Percentiles rank a stretch among this genome's conserved stretches.
phyloP scores from a whole-genome alignment of 2,888 invertebrate genomes.

The Malacosoma neustria region DNA sequence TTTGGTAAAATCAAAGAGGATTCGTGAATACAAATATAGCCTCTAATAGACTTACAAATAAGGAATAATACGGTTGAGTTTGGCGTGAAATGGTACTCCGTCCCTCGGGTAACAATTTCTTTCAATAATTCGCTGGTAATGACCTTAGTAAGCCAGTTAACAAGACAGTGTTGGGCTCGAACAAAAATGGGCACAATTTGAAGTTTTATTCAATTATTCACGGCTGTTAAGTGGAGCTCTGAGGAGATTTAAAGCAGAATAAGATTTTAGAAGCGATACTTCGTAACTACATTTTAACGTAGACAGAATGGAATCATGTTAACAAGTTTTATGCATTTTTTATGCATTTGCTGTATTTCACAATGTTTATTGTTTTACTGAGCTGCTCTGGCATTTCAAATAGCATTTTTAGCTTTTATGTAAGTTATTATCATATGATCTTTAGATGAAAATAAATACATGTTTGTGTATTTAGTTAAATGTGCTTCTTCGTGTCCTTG shows the following conservation, averaged over 20 bases:
- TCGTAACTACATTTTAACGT: too few species aligned
- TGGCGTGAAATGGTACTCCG: conserved; percentile 9
- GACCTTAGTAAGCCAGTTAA: conserved; percentile 51
- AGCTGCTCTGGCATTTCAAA: too few species aligned
- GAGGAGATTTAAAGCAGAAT: neutral
- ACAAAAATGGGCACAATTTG: conserved; percentile 36
- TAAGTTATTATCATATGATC: too few species aligned
- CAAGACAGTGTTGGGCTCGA: conserved; percentile 34
- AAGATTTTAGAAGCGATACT: neutral
- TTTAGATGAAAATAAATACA: too few species aligned
- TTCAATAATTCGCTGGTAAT: conserved; percentile 48
- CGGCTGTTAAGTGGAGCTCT: conserved; percentile 6
- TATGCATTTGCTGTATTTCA: too few species aligned
- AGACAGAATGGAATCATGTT: too few species aligned
- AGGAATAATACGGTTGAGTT: conserved; percentile 10
- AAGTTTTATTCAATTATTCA: conserved; percentile 40
- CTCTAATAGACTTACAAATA: conserved; percentile 4
- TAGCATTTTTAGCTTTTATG: too few species aligned
- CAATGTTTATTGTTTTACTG: too few species aligned
- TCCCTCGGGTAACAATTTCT: conserved; percentile 37
- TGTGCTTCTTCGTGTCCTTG: too few species aligned
- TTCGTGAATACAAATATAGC: conserved; percentile 11
- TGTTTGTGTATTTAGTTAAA: too few species aligned
- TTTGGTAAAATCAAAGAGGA: conserved; percentile 16
- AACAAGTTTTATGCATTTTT: too few species aligned